A percentile compares a stretch with the other conserved stretches of the same genome.
phyloP scores from a whole-genome alignment of 2,113 vertebrate species.

The Scartelaos histophorus region DNA sequence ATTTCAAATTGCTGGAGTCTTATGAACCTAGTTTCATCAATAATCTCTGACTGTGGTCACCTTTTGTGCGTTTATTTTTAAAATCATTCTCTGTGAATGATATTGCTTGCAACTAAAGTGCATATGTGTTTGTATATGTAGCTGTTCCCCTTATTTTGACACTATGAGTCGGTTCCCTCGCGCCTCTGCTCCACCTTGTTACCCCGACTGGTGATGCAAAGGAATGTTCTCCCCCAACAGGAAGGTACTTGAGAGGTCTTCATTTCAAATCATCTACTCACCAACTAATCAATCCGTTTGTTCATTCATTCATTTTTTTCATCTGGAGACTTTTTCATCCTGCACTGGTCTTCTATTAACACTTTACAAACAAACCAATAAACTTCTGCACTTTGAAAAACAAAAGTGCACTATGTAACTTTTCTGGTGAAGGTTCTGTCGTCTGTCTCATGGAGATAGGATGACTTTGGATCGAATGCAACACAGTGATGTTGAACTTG shows the following conservation, averaged over 20 bases:
- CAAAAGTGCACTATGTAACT: too few species aligned
- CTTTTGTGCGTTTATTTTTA: slow-evolving; percentile 30
- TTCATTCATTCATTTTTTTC: neutral
- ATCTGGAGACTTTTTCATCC: neutral
- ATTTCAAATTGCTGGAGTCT: slow-evolving; percentile 56
- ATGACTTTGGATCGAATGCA: too few species aligned
- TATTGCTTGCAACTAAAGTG: neutral
- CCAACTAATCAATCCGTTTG: slow-evolving; percentile 11
- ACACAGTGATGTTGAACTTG: too few species aligned
- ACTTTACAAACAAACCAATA: neutral
- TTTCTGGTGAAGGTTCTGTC: too few species aligned
- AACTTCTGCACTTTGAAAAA: neutral
- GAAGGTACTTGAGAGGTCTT: slow-evolving; percentile 57
- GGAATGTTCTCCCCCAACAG: slow-evolving; percentile 23
- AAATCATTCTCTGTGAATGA: neutral
- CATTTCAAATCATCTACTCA: slow-evolving; percentile 13
- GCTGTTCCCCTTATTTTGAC: slow-evolving; percentile 69
- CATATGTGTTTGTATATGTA: slow-evolving; percentile 38
- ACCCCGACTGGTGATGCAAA: slow-evolving; percentile 71
- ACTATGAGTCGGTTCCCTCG: slow-evolving; percentile 78
- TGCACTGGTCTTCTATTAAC: neutral
- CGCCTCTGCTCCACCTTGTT: slow-evolving; percentile 77
- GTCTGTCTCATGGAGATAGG: too few species aligned
- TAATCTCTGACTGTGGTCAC: slow-evolving; percentile 62
- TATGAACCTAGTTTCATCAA: too few species aligned